Evolutionary conservation across 2,888 invertebrate genomes (phyloP), one percentile per base, ranked within the genome.

Genomic region (Panopea generosa): DNA sequence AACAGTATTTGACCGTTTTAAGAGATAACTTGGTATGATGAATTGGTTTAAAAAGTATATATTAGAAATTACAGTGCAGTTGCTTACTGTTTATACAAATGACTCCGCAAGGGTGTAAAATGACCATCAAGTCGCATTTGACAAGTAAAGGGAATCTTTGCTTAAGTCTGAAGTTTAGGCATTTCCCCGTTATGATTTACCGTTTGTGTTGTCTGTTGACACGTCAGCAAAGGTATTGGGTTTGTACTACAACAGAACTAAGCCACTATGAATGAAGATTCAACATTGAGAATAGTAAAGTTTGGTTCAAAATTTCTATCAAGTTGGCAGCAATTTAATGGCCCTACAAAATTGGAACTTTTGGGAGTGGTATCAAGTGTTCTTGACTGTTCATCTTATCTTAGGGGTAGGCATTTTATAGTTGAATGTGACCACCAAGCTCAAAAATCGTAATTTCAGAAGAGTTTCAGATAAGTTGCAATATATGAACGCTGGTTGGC

Each of bases 21-120:
- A 33, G 33, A 33, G 33, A 7, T 33, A 4, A 33, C 20, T 77
- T 2, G 82, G 82, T 16, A 27, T 79, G 14, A 75, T 82, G 24
- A 79, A 83, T 43, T 82, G 79, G 82, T 79, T 82, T 29, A 49
- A 74, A 24, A 81, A 81, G 43, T 83, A 61, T 33, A 79, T 82
- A 27, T 65, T 63, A n/a, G n/a, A 7, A 70, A 67, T 47, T 78
- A 56, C 52, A 67, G 65, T 67, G 53, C 62, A 38, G 27, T 74
- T 50, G 78, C 74, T 11, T 18, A 67, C 78, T n/a, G 26, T 69
- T 14, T 67, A 56, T 47, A 71, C 60, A 29, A 75, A 72, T 45
- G 45, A 43, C 16, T 43, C 55, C 22, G 33, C 22, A 18, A 76
- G 65, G 55, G n/a, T 22, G 14, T 83, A 26, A n/a, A 2, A 1